Evolutionary conservation across 2,888 invertebrate genomes (phyloP).

Genomic region (Formica aserva): DNA sequence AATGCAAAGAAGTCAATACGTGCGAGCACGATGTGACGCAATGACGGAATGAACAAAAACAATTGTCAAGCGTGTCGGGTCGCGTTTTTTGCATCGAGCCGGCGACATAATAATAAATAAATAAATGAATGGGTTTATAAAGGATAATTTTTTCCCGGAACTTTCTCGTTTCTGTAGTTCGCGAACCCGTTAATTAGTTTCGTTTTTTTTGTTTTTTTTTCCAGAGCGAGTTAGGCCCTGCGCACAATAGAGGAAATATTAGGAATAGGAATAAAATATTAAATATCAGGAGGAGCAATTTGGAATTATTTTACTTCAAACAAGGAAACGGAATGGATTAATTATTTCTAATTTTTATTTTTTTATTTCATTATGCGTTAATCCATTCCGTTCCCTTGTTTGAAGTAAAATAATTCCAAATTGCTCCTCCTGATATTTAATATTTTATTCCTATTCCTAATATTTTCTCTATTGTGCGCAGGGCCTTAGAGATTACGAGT

Average conservation of each 20-base stretch:
- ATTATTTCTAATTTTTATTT: too few species aligned
- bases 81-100: neutral
- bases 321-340: too few species aligned
- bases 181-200: neutral
- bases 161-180: neutral
- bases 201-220: neutral
- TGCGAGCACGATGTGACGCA: neutral
- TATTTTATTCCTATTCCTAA: too few species aligned
- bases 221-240: neutral
- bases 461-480: too few species aligned
- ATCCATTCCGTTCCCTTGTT: too few species aligned
- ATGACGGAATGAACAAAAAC: slow-evolving; percentile 4
- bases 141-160: neutral
- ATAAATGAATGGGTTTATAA: neutral
- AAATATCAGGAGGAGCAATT: too few species aligned
- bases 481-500: neutral
- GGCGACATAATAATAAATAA: neutral
- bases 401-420: too few species aligned
- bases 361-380: too few species aligned
- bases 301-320: too few species aligned
- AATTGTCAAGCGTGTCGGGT: slow-evolving; percentile 5
- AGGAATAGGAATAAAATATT: too few species aligned
- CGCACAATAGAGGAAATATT: too few species aligned
- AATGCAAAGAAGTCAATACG: neutral
- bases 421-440: too few species aligned